Percentiles rank a stretch among this genome's conserved stretches.
phyloP scores from a whole-genome alignment of 2,113 vertebrate species.

The Nanorana parkeri region DNA sequence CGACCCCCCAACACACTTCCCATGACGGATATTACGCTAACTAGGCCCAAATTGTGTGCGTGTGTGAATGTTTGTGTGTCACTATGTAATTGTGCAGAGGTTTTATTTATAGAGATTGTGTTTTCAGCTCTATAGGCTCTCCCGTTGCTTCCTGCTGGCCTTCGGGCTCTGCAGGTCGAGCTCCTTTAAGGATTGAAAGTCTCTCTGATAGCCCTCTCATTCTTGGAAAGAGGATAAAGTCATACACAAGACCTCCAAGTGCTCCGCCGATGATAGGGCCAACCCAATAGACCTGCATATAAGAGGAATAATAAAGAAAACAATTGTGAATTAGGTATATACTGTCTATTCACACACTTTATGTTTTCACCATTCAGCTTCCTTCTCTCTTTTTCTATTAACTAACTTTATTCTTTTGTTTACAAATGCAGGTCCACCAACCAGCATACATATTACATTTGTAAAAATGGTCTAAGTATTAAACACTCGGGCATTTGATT shows the following conservation, averaged over 20 bases:
- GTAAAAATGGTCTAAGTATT: too few species aligned
- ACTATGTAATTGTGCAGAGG: constrained; percentile 37
- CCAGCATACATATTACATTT: too few species aligned
- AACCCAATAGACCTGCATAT: constrained; percentile 89
- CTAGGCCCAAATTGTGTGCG: constrained; percentile 40
- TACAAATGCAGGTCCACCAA: too few species aligned
- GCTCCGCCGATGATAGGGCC: constrained; percentile 88
- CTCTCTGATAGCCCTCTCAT: constrained; percentile 87
- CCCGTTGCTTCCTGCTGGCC: constrained; percentile 79
- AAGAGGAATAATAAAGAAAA: constrained; percentile 32
- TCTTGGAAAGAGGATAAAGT: constrained; percentile 90
- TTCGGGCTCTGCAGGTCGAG: constrained; percentile 74
- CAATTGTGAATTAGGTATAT: too few species aligned
- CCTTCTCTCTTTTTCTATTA: too few species aligned
- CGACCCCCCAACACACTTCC: constrained; percentile 40
- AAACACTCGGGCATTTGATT: too few species aligned
- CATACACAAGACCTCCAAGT: constrained; percentile 85
- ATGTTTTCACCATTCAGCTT: too few species aligned
- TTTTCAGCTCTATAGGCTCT: constrained; percentile 90
- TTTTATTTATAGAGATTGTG: constrained; percentile 82
- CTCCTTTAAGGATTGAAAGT: constrained; percentile 87
- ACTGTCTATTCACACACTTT: too few species aligned
- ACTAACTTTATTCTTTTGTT: too few species aligned
- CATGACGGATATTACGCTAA: constrained; percentile 45
- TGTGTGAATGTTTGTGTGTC: constrained; percentile 30